Conservation (phyloP, 2,113 vertebrate species). For the Struthidea cinerea region DNA sequence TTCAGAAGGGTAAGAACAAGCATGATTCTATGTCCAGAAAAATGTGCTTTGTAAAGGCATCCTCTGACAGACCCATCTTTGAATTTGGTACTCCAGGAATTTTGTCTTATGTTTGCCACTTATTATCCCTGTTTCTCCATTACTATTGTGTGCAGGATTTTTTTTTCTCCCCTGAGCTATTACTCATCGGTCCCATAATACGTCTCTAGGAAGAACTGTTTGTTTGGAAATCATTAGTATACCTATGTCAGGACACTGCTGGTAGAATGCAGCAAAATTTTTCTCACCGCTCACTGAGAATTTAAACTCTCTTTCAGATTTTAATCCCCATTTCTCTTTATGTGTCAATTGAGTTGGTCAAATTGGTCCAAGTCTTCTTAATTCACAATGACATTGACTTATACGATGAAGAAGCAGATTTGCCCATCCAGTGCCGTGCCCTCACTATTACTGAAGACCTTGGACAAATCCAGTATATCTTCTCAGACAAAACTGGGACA, state of each 20-base stretch:
- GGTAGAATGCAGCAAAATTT: background rate
- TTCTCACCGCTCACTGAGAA: background rate
- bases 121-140: background rate
- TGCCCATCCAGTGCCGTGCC: slow-evolving; percentile 73
- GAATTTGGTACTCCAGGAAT: background rate
- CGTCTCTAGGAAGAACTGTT: background rate
- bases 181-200: background rate
- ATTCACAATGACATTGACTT: slow-evolving; percentile 78
- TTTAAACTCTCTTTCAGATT: slow-evolving; percentile 66
- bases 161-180: background rate
- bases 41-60: background rate
- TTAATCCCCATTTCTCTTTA: slow-evolving; percentile 82
- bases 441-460: slow-evolving; percentile 81
- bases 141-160: background rate
- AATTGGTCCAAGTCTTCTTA: slow-evolving; percentile 76
- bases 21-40: background rate
- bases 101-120: background rate
- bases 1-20: background rate
- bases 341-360: slow-evolving; percentile 79
- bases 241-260: background rate
- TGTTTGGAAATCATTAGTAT: background rate
- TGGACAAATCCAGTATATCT: slow-evolving; percentile 80
- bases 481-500: slow-evolving; percentile 83
- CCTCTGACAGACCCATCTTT: background rate
- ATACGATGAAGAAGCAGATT: slow-evolving; percentile 72